Conservation (phyloP, 2,113 vertebrate genomes). For the Chunga burmeisteri region DNA sequence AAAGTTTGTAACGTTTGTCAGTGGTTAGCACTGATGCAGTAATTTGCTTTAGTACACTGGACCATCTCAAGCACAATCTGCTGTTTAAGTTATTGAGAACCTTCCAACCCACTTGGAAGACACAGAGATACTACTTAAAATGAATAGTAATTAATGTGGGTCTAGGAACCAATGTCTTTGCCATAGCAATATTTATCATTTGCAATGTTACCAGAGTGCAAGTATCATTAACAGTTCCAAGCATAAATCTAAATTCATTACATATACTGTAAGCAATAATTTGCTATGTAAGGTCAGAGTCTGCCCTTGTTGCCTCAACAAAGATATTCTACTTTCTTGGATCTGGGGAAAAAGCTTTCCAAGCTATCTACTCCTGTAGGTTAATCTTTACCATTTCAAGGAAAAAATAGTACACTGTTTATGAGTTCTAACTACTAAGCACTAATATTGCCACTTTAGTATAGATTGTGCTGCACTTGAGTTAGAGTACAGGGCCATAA, state of each 20-base stretch:
- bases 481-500: not conserved
- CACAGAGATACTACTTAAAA: not conserved
- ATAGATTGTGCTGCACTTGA: not conserved
- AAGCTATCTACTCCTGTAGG: not conserved
- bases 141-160: not conserved
- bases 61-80: not conserved
- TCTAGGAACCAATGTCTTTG: not conserved
- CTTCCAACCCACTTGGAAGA: not conserved
- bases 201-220: not conserved
- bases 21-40: not conserved
- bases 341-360: not conserved
- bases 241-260: not conserved
- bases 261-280: not conserved
- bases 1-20: not conserved
- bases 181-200: not conserved
- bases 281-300: not conserved
- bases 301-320: not conserved
- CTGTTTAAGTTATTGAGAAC: not conserved
- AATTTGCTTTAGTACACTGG: not conserved
- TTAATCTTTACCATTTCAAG: not conserved
- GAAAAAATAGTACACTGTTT: not conserved
- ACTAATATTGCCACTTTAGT: not conserved
- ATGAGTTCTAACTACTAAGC: not conserved
- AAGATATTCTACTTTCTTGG: not conserved
- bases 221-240: not conserved